Evolutionary conservation across 2,113 vertebrate genomes (phyloP), one percentile per base, ranked within the genome.

Genomic region (Donacobius atricapilla): DNA sequence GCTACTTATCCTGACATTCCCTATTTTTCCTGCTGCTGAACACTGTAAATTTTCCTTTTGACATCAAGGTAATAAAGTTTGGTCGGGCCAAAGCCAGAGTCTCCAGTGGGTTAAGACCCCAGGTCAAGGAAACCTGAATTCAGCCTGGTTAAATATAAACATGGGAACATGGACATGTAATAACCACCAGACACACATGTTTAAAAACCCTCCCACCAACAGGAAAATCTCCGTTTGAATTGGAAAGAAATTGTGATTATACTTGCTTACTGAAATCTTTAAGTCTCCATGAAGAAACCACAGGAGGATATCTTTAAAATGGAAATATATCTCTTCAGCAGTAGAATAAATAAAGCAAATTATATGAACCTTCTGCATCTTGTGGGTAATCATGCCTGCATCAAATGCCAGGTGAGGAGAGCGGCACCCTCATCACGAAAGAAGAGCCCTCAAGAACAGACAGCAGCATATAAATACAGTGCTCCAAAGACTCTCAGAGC

Each of bases 81-180:
- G 31, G 8, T 24, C 24, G 14, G 18, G 39, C 9, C 39, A 87
- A 70, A 81, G 39, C 7, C 54, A 50, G 9, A 11, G 8, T 24
- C 9, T 71, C 48, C 47, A 89, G n/a, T 22, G 24, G 33, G 15
- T 33, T 73, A 47, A 54, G 5, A 40, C 2, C 30, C 3, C 22
- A 69, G 25, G 39, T 42, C 10, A 73, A 27, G 8, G 9, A 81
- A 33, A 89, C 13, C 14, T 47, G 30, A 83, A 58, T 78, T 54
- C 39, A 81, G 9, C 5, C 13, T 12, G 15, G 2, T 69, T 73
- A 53, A 87, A 79, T 25, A 87, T 13, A 70, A 80, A 33, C 8
- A 45, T 2, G 0, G 3, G 11, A 58, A 50, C 1, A 1, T 3
- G 65, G 24, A 18, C 8, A 31, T 13, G 4, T 13, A 63, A 37